phyloP scores from a whole-genome alignment of 1,140 invertebrate species.

The Tetramorium simillimum region DNA sequence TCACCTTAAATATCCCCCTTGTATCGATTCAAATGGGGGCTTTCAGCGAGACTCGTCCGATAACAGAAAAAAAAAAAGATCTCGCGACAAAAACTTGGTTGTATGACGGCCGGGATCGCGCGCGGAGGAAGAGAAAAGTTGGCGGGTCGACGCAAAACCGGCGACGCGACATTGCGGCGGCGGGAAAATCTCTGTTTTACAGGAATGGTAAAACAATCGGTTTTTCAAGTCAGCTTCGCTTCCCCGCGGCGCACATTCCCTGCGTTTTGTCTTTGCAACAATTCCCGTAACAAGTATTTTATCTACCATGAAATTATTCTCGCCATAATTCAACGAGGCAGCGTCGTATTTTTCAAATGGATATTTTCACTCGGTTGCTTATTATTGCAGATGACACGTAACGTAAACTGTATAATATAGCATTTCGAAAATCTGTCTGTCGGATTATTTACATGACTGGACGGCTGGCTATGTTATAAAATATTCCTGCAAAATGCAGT shows the following conservation, averaged over 20 bases:
- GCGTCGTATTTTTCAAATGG: background rate
- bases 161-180: constrained; percentile 4
- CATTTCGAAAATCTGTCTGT: constrained; percentile 32
- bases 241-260: background rate
- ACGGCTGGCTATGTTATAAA: background rate
- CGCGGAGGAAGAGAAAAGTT: constrained; percentile 26
- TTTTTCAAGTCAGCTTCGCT: constrained; percentile 21
- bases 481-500: background rate
- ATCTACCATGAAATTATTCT: constrained; percentile 40
- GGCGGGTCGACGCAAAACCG: constrained; percentile 7
- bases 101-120: background rate
- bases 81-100: constrained; percentile 36
- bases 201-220: constrained; percentile 33
- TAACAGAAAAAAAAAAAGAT: background rate
- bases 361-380: constrained; percentile 19
- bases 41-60: background rate
- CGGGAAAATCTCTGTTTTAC: constrained; percentile 41
- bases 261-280: constrained; percentile 25
- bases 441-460: constrained; percentile 5
- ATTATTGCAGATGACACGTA: constrained; percentile 29
- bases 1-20: constrained; percentile 12
- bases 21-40: constrained; percentile 45
- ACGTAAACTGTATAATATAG: background rate
- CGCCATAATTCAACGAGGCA: background rate
- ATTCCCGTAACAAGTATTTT: constrained; percentile 31